Evolutionary conservation across 2,888 invertebrate species (phyloP), one percentile per base, ranked within the genome.

Genomic region (Gastrophysa polygoni): DNA sequence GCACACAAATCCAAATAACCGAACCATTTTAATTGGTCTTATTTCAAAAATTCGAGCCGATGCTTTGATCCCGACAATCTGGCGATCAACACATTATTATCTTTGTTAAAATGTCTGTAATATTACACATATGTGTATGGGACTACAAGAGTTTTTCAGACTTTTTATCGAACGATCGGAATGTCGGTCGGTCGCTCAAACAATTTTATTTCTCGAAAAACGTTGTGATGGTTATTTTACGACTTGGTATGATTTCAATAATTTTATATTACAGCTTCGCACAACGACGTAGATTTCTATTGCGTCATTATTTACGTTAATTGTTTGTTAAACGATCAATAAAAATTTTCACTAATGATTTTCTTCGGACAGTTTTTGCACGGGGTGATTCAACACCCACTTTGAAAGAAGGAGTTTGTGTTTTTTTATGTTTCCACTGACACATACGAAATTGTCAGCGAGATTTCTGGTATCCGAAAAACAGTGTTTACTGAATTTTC

Each of bases 101-200:
- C 66, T 61, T 56, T 61, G 63, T 63, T 66, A 63, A 66, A 66
- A 63, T 52, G 51, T 56, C 61, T 52, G 59, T 59, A 48, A 61
- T 61, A 57, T 60, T 64, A 56, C 60, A 59, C 51, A 52, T 46
- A 60, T 57, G 57, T 43, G 57, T 63, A 49, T 52, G 60, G 57
- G 50, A 52, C 43, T 52, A 60, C 52, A 57, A 54, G 57, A 21
- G 38, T 34, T 52, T 52, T 43, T 3, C 20, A 50, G 59, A n/a
- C n/a, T 47, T 65, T 61, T 65, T 65, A 65, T 65, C 62, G 59
- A 65, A 49, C 54, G 54, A 65, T 65, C 65, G 62, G 65, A 56
- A 65, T 65, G 65, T 60, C 62, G 65, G 61, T 57, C 38, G 59
- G 51, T 64, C 38, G 59, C 48, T 64, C 64, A 60, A 61, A 61